Evolutionary conservation across 2,888 invertebrate genomes (phyloP).

Genomic region (Laspeyria flexula): DNA sequence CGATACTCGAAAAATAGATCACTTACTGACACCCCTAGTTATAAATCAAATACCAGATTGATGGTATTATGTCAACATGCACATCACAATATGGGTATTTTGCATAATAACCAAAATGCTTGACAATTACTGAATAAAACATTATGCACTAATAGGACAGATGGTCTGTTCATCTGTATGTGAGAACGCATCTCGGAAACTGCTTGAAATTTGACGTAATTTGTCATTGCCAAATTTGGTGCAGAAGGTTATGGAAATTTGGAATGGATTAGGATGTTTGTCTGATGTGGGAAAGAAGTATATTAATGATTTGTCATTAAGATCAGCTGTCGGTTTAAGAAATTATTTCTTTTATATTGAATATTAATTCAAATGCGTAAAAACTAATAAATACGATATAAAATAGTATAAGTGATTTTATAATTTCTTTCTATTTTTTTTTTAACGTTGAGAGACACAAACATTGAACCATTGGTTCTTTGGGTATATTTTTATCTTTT

Average conservation of each 20-base stretch:
- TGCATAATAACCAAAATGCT: slow-evolving; percentile 79
- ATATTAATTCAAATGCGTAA: no score
- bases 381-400: no score
- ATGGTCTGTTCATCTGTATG: slow-evolving; percentile 64
- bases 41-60: slow-evolving; percentile 81
- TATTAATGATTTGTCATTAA: slow-evolving; percentile 40
- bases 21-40: slow-evolving; percentile 41
- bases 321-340: slow-evolving; percentile 2
- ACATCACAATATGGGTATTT: slow-evolving; percentile 74
- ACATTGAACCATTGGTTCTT: no score
- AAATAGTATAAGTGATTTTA: no score
- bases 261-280: slow-evolving; percentile 39
- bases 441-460: no score
- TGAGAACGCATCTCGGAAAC: slow-evolving; percentile 60
- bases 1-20: slow-evolving; percentile 24
- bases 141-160: slow-evolving; percentile 66
- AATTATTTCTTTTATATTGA: neutral
- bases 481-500: no score
- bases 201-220: slow-evolving; percentile 54
- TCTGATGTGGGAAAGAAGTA: slow-evolving; percentile 37
- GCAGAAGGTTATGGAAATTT: slow-evolving; percentile 53
- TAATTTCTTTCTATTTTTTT: no score
- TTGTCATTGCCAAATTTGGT: slow-evolving; percentile 74
- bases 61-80: slow-evolving; percentile 85
- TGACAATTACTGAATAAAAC: slow-evolving; percentile 80